Base-by-base conservation (phyloP, 2,797 vertebrate species). In the Neosilurus mollespiculum region DNA sequence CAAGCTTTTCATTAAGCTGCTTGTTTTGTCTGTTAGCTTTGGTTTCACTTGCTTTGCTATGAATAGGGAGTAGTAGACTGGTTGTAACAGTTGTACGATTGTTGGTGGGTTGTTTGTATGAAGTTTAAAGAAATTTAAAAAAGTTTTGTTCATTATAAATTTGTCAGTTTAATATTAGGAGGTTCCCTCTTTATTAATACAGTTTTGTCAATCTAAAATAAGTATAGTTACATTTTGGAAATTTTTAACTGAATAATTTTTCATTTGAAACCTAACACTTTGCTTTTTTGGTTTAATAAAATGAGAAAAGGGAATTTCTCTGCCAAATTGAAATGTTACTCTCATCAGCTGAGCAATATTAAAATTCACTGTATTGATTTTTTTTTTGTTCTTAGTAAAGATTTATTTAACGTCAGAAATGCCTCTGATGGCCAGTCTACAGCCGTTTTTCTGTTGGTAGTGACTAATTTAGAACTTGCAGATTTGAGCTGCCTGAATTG, bases 401-500 rank as follows among this genome's bases (percentile, higher is more conserved):
- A 26, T 26, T 62, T 1, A n/a, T 62, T 49, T 18, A 78, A 59
- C 16, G 24, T 62, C 22, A n/a, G 61, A 78, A 65, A 53, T 65
- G 15, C 86, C 89, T 91, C 88, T 89, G 89, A 5, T 16, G 90
- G 26, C 89, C 43, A 24, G 65, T 88, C 22, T 26, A 65, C 24
- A 62, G 58, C 22, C 10, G 26, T 78, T 54, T 80, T 77, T 79
- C 81, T 87, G 91, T 90, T 90, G 91, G 86, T 90, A 94, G 96
- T 92, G 96, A 98, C 98, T 98, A 99, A 99, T 99, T 99, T 99
- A 98, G 98, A 97, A 98, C 96, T 98, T 99, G 97, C 97, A 98
- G 98, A 97, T 97, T 96, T 96, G 97, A 97, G 97, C 97, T 96
- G 96, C 96, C 96, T 97, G 98, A 99, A 99, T 99, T 99, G 98